Base-by-base conservation (phyloP, 2,797 vertebrate genomes). In the Schizopygopsis malacanthus region DNA sequence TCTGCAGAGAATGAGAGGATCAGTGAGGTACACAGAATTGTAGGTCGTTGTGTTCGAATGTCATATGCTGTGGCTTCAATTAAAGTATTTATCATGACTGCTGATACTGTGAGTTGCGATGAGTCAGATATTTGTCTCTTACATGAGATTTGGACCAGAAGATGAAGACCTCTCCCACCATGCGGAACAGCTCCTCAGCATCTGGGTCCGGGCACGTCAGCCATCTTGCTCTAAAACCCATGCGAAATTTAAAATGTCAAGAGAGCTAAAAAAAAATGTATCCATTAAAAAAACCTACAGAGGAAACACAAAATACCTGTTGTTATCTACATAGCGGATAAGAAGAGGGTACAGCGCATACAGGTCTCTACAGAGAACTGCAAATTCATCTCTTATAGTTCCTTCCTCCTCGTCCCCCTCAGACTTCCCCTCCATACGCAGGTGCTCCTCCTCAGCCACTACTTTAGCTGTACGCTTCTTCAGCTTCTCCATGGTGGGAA, bases 71-170 rank as follows among this genome's bases (percentile, higher is more conserved):
- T 76, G 73, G 18, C 28, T 75, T 20, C 4, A 52, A 11, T 54
- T 3, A 54, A 54, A 41, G 18, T 11, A 39, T 79, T 78, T 41
- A 43, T 79, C 4, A 43, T 25, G 39, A 28, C n/a, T 18, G 59
- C 77, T 20, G 22, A 79, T 39, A 59, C 20, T 41, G 28, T 22
- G 10, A 13, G 20, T 12, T 43, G 5, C 2, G 11, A 71, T 12
- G 18, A 37, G 63, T 33, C 25, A 47, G 75, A n/a, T 4, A 59
- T 78, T 9, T 59, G 43, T 69, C 12, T 93, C 97, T 96, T 92
- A 98, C 98, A 0, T 98, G 97, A 86, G 98, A 99, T 92, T 98
- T 99, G 86, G 97, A 98, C 98, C 98, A 99, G 94, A 97, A 98
- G 91, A 99, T 99, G 91, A 99, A 99, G 89, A 99, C 96, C 79